Conservation (phyloP, 2,888 invertebrate genomes). For the Noctua comes region DNA sequence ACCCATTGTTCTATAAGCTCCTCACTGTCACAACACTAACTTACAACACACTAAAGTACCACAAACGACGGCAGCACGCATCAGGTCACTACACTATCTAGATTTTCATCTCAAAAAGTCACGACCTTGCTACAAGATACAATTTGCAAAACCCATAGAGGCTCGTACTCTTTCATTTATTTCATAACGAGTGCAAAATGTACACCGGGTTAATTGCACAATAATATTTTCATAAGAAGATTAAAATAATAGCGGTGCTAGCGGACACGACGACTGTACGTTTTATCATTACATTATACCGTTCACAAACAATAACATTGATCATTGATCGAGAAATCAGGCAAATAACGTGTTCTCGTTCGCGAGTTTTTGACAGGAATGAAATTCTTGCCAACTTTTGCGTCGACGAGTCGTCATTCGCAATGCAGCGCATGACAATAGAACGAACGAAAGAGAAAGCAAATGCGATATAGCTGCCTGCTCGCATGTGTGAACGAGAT, state of each 20-base stretch:
- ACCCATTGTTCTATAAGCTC: slow-evolving; percentile 78
- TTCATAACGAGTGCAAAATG: slow-evolving; percentile 67
- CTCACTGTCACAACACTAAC: slow-evolving; percentile 74
- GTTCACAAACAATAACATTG: slow-evolving; percentile 87
- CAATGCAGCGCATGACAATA: slow-evolving; percentile 43
- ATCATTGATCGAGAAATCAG: slow-evolving; percentile 82
- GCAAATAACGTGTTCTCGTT: slow-evolving; percentile 71
- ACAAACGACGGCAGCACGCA: slow-evolving; percentile 73
- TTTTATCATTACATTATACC: slow-evolving; percentile 75
- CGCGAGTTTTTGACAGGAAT: slow-evolving; percentile 71
- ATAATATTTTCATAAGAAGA: slow-evolving; percentile 72
- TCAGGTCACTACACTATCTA: slow-evolving; percentile 77
- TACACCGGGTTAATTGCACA: slow-evolving; percentile 71
- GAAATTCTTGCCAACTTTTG: slow-evolving; percentile 70
- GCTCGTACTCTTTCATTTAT: slow-evolving; percentile 72
- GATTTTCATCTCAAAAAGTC: slow-evolving; percentile 73
- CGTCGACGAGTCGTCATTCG: slow-evolving; percentile 38
- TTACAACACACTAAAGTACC: slow-evolving; percentile 72
- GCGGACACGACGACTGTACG: slow-evolving; percentile 63
- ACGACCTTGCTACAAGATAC: slow-evolving; percentile 75
- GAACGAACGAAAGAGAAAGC: slow-evolving; percentile 39
- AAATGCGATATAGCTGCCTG: background rate
- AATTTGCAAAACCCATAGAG: slow-evolving; percentile 75
- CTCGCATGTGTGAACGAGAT: slow-evolving; percentile 31
- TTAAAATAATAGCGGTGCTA: slow-evolving; percentile 71